Conservation (phyloP, 2,888 invertebrate genomes). For the Lydus trimaculatus region DNA sequence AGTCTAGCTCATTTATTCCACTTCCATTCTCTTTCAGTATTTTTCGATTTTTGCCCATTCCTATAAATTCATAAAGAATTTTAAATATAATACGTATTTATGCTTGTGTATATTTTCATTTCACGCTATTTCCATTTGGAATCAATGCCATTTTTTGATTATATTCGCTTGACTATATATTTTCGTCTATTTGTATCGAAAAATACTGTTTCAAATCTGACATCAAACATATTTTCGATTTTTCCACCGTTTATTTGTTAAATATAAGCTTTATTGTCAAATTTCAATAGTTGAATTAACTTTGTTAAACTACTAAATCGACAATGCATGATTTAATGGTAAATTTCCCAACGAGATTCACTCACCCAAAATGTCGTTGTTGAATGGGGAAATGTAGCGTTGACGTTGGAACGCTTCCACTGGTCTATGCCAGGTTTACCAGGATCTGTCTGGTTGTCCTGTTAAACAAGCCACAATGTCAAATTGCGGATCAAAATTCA, state of each 20-base stretch:
- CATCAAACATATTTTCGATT: background rate
- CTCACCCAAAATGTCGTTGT: constrained; percentile 40
- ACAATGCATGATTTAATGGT: constrained; percentile 12
- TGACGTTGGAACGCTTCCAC: constrained; percentile 15
- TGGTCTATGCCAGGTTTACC: constrained; percentile 35
- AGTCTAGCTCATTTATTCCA: background rate
- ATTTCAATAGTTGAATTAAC: constrained; percentile 1
- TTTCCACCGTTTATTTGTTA: too few species aligned
- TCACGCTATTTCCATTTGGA: background rate
- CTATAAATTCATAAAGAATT: background rate
- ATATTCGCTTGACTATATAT: background rate
- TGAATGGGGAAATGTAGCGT: constrained; percentile 11
- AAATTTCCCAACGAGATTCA: constrained; percentile 30
- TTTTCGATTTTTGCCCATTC: background rate
- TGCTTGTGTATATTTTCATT: background rate
- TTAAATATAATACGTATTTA: background rate
- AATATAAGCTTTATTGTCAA: background rate
- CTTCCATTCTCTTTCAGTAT: background rate
- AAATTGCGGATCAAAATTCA: constrained; percentile 16
- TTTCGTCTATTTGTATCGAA: background rate
- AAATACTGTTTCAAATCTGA: background rate
- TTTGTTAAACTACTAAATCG: constrained; percentile 2
- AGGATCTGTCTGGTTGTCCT: constrained; percentile 32
- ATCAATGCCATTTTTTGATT: background rate
- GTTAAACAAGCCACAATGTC: constrained; percentile 46